A percentile compares a stretch with the other conserved stretches of the same genome.
Conservation (phyloP, 2,888 invertebrate species). For the Tupiocoris notatus region DNA sequence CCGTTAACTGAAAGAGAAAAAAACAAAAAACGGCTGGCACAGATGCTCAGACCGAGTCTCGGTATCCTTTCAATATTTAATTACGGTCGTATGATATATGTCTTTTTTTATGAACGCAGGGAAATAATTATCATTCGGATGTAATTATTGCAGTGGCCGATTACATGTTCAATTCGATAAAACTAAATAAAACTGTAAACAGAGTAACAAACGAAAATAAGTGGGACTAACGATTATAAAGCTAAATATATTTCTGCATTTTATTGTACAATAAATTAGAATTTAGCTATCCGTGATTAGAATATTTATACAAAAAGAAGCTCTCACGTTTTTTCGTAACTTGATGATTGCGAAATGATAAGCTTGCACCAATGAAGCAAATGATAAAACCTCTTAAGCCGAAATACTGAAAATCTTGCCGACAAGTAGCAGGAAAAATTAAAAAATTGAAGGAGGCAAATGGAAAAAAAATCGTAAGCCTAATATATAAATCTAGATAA, state of each 20-base stretch:
- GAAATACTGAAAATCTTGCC: neutral
- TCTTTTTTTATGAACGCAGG: too few species aligned
- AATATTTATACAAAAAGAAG: slow-evolving; percentile 18
- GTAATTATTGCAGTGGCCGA: slow-evolving; percentile 25
- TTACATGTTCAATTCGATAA: slow-evolving; percentile 6
- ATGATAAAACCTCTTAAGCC: neutral
- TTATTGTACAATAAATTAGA: slow-evolving; percentile 32
- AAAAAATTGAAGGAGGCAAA: neutral
- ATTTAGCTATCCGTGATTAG: slow-evolving; percentile 31
- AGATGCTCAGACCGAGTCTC: too few species aligned
- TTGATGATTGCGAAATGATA: neutral
- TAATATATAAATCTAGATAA: neutral
- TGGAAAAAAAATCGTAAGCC: too few species aligned
- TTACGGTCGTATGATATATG: too few species aligned
- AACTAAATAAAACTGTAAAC: slow-evolving; percentile 32
- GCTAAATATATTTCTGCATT: slow-evolving; percentile 10
- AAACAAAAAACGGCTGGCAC: too few species aligned
- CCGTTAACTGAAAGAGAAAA: neutral
- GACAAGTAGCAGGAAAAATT: too few species aligned
- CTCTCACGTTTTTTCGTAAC: neutral
- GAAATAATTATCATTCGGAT: neutral
- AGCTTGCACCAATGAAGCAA: slow-evolving; percentile 22
- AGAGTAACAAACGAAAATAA: slow-evolving; percentile 15
- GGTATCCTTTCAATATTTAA: too few species aligned
- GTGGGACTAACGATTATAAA: slow-evolving; percentile 27